A percentile compares a stretch with the other conserved stretches of the same genome.
These are phyloP conservation scores for Neodontobutis hainanensis DNA, from an alignment of 2,113 vertebrate genomes.

Conservation along the genomic window DNA sequence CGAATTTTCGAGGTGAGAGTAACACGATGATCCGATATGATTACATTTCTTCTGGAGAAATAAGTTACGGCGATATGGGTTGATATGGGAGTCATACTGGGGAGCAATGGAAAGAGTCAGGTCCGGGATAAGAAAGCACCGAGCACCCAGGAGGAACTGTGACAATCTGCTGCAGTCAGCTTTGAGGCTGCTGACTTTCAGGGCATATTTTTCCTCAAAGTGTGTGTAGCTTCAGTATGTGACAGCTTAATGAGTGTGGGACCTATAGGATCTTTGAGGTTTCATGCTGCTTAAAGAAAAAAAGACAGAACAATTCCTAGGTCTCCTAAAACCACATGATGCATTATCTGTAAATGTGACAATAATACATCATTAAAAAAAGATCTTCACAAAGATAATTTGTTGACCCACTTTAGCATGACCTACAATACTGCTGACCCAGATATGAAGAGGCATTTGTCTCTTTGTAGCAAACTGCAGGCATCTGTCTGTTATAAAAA, in stretches of 20 bases:
- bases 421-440: constrained; percentile 22
- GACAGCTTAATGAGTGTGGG: background rate
- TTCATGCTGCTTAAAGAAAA: background rate
- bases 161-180: constrained; percentile 58
- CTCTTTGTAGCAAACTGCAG: constrained; percentile 31
- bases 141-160: constrained; percentile 25
- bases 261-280: too few species aligned
- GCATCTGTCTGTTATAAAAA: constrained; percentile 34
- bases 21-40: constrained; percentile 43
- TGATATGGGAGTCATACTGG: background rate
- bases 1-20: constrained; percentile 18
- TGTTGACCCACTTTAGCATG: constrained; percentile 37
- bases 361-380: background rate
- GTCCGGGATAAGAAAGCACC: constrained; percentile 29
- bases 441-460: constrained; percentile 44
- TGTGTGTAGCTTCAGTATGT: constrained; percentile 1
- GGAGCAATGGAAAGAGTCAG: constrained; percentile 52
- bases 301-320: too few species aligned
- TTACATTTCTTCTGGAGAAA: constrained; percentile 41
- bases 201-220: constrained; percentile 10
- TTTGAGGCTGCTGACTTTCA: constrained; percentile 15
- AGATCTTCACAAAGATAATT: constrained; percentile 5
- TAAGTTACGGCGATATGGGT: constrained; percentile 21
- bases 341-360: background rate
- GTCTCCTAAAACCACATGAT: too few species aligned